Evolutionary conservation across 1,140 invertebrate genomes (phyloP), one percentile per base, ranked within the genome.

Genomic region (Dinothrombium tinctorium): DNA sequence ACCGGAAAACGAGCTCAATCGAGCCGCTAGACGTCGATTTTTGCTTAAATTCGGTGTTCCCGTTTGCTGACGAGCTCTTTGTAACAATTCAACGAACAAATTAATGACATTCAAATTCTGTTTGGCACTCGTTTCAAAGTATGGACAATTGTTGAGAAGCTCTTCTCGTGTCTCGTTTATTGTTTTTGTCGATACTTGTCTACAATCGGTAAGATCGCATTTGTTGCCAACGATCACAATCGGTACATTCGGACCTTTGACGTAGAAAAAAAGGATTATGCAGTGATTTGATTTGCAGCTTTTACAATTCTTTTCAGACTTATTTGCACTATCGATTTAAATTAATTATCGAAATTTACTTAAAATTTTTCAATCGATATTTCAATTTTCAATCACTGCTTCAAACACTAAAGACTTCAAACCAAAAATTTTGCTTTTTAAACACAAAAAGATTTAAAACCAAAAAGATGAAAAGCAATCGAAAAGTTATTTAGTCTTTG

Each of bases 161-260:
- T 47, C 41, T 12, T 42, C 37, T 2, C 45, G 43, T 33, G 44
- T 47, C 5, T 41, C 33, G n/a, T 43, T 24, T 0, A 51, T 50
- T 40, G 46, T 37, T 29, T 56, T 51, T 14, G 36, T 37, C 2
- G 47, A 41, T 14, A 56, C 50, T n/a, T 50, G 37, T 12, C 54
- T 37, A 17, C 71, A 65, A 4, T 46, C 45, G 17, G 69, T 67
- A 9, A 82, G 58, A 56, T 89, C 82, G 22, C 71, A 65, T 58
- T 89, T 89, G 55, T 89, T 89, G 14, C 76, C 81, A 2, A 87
- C 82, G 6, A 89, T 72, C 14, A 87, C 81, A 45, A 84, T 83
- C 0, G 81, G 81, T 1, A 80, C 73, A 5, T 68, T 21, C n/a
- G n/a, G 3, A 15, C 33, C 33, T 36, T 9, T 14, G n/a, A 4